A percentile compares a stretch with the other conserved stretches of the same genome.
phyloP scores from a whole-genome alignment of 2,113 vertebrate genomes.

The Protobothrops mucrosquamatus region DNA sequence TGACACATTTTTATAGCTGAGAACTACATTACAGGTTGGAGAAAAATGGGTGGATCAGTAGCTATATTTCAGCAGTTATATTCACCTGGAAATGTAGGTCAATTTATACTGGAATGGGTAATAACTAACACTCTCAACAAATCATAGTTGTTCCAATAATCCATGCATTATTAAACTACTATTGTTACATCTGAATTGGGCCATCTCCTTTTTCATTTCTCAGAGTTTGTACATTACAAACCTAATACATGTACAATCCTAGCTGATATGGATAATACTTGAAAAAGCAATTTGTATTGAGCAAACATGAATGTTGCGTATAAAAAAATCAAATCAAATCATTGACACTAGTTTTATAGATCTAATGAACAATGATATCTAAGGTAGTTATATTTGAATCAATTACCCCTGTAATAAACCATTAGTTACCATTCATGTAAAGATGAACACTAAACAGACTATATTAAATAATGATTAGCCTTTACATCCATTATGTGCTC shows the following conservation, averaged over 20 bases:
- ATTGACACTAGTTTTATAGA: neutral
- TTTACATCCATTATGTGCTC: neutral
- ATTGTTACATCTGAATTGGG: neutral
- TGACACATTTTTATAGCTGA: neutral
- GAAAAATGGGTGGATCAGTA: neutral
- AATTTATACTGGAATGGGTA: neutral
- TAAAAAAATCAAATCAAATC: neutral
- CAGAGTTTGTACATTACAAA: neutral
- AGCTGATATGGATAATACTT: neutral
- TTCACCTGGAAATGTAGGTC: neutral
- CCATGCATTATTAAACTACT: neutral
- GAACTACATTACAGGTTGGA: neutral
- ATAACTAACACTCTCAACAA: neutral
- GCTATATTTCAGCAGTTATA: neutral
- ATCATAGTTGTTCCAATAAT: neutral
- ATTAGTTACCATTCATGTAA: neutral
- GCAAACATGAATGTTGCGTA: neutral
- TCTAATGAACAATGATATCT: neutral
- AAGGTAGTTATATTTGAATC: neutral
- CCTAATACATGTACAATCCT: neutral
- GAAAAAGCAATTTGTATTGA: neutral
- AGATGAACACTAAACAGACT: neutral
- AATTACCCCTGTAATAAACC: neutral
- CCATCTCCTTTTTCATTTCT: neutral
- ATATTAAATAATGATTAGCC: neutral